Percentiles rank a stretch among this genome's conserved stretches.
Conservation (phyloP, 2,797 vertebrate species). For the Platyrinchus mystaceus region DNA sequence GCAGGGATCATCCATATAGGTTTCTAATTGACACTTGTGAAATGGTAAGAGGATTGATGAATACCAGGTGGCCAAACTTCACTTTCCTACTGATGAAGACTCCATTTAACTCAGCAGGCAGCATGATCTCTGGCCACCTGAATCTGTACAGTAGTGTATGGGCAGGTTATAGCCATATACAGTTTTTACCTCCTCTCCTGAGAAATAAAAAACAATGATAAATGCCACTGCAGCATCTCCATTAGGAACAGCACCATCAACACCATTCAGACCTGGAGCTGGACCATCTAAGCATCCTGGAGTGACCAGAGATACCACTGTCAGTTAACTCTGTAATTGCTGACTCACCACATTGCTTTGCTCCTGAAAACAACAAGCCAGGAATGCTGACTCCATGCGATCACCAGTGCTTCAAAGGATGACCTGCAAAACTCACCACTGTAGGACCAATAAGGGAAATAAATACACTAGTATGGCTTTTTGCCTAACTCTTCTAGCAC, state of each 20-base stretch:
- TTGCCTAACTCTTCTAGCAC: background rate
- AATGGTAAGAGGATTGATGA: constrained; percentile 56
- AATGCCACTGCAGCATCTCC: background rate
- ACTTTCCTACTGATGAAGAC: background rate
- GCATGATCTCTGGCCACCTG: background rate
- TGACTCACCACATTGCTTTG: background rate
- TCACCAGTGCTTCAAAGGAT: background rate
- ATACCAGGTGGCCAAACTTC: constrained; percentile 65
- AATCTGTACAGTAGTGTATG: background rate
- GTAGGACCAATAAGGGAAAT: background rate
- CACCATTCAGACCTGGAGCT: background rate
- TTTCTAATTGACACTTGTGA: constrained; percentile 66
- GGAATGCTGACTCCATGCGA: background rate
- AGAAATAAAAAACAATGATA: constrained; percentile 7
- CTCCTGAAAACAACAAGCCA: background rate
- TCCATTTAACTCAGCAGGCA: constrained; percentile 31
- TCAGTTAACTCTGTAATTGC: background rate
- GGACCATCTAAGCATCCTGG: background rate
- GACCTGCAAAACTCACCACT: background rate
- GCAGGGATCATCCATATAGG: background rate
- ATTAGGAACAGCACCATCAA: background rate
- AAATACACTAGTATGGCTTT: background rate
- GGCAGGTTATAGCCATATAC: background rate
- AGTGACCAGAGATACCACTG: background rate
- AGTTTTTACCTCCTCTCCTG: background rate